Evolutionary conservation across 2,113 vertebrate species (phyloP).

Genomic region (Atlantisia rogersi): DNA sequence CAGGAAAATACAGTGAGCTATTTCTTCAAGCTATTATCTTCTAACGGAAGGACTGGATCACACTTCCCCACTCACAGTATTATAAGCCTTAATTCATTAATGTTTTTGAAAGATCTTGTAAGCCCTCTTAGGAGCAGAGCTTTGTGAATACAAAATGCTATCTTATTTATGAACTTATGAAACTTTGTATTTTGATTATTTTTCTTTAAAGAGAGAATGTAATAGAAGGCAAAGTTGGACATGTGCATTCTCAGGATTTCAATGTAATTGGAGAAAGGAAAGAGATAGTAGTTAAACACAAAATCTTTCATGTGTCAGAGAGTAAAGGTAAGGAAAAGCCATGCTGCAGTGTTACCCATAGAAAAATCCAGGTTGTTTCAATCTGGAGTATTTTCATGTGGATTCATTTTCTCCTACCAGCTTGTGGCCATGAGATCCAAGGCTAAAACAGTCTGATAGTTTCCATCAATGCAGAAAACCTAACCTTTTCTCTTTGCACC

Average conservation of each 20-base stretch:
- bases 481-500: neutral
- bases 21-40: constrained; percentile 16
- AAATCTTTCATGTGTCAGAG: neutral
- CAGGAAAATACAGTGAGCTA: neutral
- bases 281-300: neutral
- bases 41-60: constrained; percentile 11
- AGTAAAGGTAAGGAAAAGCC: neutral
- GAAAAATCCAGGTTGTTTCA: constrained; percentile 10
- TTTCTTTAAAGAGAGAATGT: neutral
- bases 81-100: constrained; percentile 16
- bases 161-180: constrained; percentile 22
- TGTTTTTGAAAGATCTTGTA: constrained; percentile 17
- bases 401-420: neutral
- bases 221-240: neutral
- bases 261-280: neutral
- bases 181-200: neutral
- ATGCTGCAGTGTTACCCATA: neutral
- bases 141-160: neutral
- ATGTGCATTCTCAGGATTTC: neutral
- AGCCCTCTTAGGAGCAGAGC: neutral
- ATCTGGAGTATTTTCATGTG: constrained; percentile 25
- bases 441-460: neutral
- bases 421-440: neutral
- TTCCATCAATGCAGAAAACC: constrained; percentile 25
- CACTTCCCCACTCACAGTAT: neutral